Evolutionary conservation across 2,113 vertebrate genomes (phyloP), one percentile per base, ranked within the genome.

Genomic region (Haplochromis burtoni): DNA sequence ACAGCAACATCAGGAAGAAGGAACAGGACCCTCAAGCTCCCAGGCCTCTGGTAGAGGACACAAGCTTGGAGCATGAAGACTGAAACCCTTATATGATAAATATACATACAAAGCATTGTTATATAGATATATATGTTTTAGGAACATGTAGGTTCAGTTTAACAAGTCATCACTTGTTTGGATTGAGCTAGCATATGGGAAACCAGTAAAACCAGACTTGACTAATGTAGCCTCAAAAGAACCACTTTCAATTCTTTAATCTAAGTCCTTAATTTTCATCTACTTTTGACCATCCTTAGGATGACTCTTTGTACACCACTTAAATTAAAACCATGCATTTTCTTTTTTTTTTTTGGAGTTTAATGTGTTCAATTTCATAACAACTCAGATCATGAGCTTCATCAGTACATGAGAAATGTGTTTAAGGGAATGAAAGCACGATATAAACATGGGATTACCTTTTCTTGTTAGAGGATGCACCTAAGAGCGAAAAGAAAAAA

Each of bases 241-340:
- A 54, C 51, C 51, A 54, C 51, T 54, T 54, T 54, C 51, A 21
- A 5, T 5, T 51, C 19, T 51, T 51, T 51, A 51, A n/a, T 51
- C 49, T 0, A 51, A 51, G 49, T 5, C 3, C 49, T 51, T 51
- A 51, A n/a, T n/a, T 51, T 51, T n/a, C 19, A 51, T 51, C 9
- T n/a, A 10, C 3, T 51, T 51, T 51, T 51, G 49, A 19, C 19
- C 49, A 51, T 51, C 49, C 19, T 51, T n/a, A n/a, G 49, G 1
- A 51, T 51, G 5, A 51, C 19, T 51, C 49, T 51, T 51, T 51
- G 19, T 5, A n/a, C 49, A 51, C 9, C 49, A 51, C 49, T n/a
- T 51, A n/a, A n/a, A 51, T 51, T 51, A 51, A 51, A 51, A 51
- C 49, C 8, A 51, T 10, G 1, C 0, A 51, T 3, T n/a, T 0